Evolutionary conservation across 2,797 vertebrate species (phyloP), one percentile per base, ranked within the genome.

Genomic region (Fundulus diaphanus): DNA sequence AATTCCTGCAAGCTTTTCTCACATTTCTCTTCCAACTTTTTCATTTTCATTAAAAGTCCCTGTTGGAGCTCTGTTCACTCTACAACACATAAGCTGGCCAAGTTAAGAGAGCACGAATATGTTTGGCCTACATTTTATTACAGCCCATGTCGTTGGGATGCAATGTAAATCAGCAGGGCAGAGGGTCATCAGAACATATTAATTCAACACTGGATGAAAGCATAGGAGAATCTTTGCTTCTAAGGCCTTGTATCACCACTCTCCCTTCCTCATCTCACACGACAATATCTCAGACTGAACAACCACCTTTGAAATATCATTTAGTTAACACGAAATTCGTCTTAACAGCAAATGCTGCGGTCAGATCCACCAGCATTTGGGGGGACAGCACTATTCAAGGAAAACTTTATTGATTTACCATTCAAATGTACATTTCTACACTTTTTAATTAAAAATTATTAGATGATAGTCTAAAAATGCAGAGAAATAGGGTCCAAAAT

Each of bases 121-220:
- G 51, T 87, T 49, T 35, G 82, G 83, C 79, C 63, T 70, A 81
- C 46, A 65, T 90, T 92, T 92, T 88, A 94, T 93, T 92, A 92
- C 85, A 81, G 79, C 27, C 82, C 82, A 20, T 91, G 91, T 93
- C 91, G 89, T 80, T 86, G 85, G 86, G 84, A 90, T 86, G 85
- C 88, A 85, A 87, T 93, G 91, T 89, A 90, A 92, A 94, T 93
- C 91, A 92, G 85, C 84, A 48, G 92, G 91, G 92, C 93, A 87
- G 75, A 72, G 77, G 92, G 90, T 92, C 89, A 85, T 83, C 79
- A 29, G 83, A 90, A 87, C 83, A 82, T 85, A 91, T 93, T 92
- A 92, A 93, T 93, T 93, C 87, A 81, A 72, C 57, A 57, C 77
- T 63, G 80, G 83, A 89, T 86, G 82, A 89, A 88, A 90, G 48